Evolutionary conservation across 35 echinoderm and acorn worm genomes (phyloP).

Genomic region (Apostichopus parvimensis): DNA sequence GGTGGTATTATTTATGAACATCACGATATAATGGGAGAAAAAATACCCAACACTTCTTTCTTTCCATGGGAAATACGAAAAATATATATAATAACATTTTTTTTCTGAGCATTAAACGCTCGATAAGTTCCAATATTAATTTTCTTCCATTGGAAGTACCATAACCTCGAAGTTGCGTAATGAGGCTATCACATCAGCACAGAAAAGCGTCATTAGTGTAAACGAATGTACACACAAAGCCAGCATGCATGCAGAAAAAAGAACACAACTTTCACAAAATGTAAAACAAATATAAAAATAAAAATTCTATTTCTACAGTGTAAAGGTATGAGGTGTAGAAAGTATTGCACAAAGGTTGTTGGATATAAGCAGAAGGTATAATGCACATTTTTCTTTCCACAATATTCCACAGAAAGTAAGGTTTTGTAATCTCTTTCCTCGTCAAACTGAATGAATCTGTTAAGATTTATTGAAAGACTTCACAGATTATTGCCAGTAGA

Average conservation of each 20-base stretch:
- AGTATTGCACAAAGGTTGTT: neutral
- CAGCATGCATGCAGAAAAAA: constrained; percentile 37
- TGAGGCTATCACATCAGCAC: neutral
- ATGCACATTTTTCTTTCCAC: neutral
- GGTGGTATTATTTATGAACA: neutral
- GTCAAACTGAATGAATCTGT: neutral
- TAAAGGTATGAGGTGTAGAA: constrained; percentile 5
- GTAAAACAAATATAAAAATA: constrained; percentile 17
- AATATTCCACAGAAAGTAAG: neutral
- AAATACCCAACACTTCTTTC: neutral
- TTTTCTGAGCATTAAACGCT: neutral
- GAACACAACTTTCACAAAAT: constrained; percentile 37
- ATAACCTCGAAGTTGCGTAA: neutral
- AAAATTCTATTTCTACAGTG: constrained; percentile 34
- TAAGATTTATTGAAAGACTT: neutral
- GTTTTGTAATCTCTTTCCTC: neutral
- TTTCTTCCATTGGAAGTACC: constrained; percentile 39
- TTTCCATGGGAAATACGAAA: constrained; percentile 42
- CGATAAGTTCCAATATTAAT: constrained; percentile 21
- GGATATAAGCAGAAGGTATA: neutral
- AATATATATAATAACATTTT: neutral
- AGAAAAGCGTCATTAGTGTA: constrained; percentile 8
- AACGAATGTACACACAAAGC: constrained; percentile 12
- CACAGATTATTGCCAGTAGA: neutral
- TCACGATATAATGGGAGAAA: neutral